Evolutionary conservation across 2,113 vertebrate species (phyloP), one percentile per base, ranked within the genome.

Genomic region (Pithys albifrons): DNA sequence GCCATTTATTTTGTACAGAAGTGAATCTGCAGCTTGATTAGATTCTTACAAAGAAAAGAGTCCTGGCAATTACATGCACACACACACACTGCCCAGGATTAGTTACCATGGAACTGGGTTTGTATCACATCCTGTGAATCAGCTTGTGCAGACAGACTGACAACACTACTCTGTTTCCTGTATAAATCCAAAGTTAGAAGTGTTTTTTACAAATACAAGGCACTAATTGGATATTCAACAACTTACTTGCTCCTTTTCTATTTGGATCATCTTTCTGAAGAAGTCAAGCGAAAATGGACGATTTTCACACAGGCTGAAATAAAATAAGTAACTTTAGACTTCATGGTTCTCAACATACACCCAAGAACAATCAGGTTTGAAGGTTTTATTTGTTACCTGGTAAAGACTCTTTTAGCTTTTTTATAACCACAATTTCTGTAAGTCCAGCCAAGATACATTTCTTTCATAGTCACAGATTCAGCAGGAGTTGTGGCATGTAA

Each of bases 241-340:
- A 91, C 98, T 97, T 97, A 99, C 99, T 96, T 99, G 99, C 49
- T 99, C 97, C 91, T 99, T 99, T 98, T 99, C 99, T 48, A 99
- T 98, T 77, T 98, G 93, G 70, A 99, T 98, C 98, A 99, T 99
- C 91, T 91, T 98, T 96, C 95, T 98, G 97, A 99, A 99, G 98
- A 99, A 99, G 17, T 94, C 92, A 91, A 98, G 98, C 64, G 99
- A 98, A 96, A 99, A 95, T 0, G 99, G 99, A 17, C 98, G 98
- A 69, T 93, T 98, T 96, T 99, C 99, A 74, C 98, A 98, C 81
- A 99, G 96, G 93, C 99, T 99, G 95, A 97, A 88, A 83, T 57
- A 66, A 89, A 95, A 27, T 13, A 75, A 61, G 13, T 49, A 43
- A 71, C 35, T 69, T 96, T n/a, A 96, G 65, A 72, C 23, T 49